These are phyloP conservation scores for Drosophila quinaria DNA, from an alignment of 2,888 invertebrate genomes.

Conservation along the genomic window DNA sequence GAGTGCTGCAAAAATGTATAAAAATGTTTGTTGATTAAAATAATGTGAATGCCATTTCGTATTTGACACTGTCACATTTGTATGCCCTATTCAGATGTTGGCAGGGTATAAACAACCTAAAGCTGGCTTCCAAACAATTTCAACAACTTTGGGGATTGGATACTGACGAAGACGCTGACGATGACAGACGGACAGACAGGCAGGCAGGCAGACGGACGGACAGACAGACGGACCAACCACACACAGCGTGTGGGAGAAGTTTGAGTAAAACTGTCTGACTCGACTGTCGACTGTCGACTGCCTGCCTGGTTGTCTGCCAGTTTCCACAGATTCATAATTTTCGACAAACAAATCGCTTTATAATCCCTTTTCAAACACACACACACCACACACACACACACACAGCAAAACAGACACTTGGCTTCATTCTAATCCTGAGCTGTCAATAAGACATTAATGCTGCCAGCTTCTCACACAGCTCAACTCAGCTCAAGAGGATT, in stretches of 20 bases:
- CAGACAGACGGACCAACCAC: conserved; percentile 35
- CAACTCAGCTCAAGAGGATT: conserved; percentile 44
- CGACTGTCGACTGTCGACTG: conserved; percentile 1
- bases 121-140: conserved; percentile 45
- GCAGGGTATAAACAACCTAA: conserved; percentile 28
- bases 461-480: conserved; percentile 61
- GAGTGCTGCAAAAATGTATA: no score
- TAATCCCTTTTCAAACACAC: conserved; percentile 77
- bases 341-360: conserved; percentile 79
- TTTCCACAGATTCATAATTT: conserved; percentile 76
- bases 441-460: conserved; percentile 80
- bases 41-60: no score
- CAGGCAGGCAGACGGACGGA: conserved; percentile 14
- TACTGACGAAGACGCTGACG: conserved; percentile 18
- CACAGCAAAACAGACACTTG: conserved; percentile 57
- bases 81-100: not conserved
- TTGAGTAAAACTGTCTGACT: conserved; percentile 27
- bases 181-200: conserved; percentile 20
- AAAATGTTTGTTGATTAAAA: no score
- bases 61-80: not conserved
- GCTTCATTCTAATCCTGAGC: conserved; percentile 74
- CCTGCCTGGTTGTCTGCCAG: conserved; percentile 27
- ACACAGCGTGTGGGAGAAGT: conserved; percentile 73
- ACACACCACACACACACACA: conserved; percentile 8
- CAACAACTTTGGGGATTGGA: conserved; percentile 39